phyloP scores from a whole-genome alignment of 2,113 vertebrate genomes.

The Hippoglossus stenolepis region DNA sequence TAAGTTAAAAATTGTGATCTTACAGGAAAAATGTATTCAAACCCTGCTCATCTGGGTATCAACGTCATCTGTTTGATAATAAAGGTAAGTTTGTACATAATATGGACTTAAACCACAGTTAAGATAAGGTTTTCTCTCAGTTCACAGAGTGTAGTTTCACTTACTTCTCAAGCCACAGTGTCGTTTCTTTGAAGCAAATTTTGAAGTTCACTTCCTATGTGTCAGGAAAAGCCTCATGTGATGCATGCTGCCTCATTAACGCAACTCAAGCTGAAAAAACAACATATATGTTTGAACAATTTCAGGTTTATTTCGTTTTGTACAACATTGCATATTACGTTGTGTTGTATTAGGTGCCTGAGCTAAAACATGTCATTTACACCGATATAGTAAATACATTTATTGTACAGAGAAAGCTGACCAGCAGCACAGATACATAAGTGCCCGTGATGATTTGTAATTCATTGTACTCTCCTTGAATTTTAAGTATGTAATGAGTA shows the following conservation, averaged over 20 bases:
- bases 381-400: background rate
- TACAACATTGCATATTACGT: background rate
- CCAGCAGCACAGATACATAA: background rate
- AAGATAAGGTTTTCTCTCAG: constrained; percentile 39
- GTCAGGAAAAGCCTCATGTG: constrained; percentile 32
- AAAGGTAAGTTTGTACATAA: constrained; percentile 9
- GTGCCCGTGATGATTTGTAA: background rate
- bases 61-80: constrained; percentile 1
- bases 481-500: background rate
- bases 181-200: constrained; percentile 30
- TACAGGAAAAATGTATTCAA: background rate
- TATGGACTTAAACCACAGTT: constrained; percentile 40
- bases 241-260: background rate
- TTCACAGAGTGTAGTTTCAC: constrained; percentile 56
- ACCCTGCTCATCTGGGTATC: background rate
- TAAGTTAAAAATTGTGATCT: too few species aligned
- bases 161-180: constrained; percentile 31
- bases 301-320: background rate
- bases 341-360: background rate
- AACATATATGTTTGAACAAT: background rate
- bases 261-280: background rate
- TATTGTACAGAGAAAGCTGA: background rate
- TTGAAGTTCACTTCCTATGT: constrained; percentile 36
- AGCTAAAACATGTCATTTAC: background rate
- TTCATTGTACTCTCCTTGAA: background rate